Percentiles rank a stretch among this genome's conserved stretches.
Conservation (phyloP, 2,113 vertebrate species). For the Erinaceus europaeus region DNA sequence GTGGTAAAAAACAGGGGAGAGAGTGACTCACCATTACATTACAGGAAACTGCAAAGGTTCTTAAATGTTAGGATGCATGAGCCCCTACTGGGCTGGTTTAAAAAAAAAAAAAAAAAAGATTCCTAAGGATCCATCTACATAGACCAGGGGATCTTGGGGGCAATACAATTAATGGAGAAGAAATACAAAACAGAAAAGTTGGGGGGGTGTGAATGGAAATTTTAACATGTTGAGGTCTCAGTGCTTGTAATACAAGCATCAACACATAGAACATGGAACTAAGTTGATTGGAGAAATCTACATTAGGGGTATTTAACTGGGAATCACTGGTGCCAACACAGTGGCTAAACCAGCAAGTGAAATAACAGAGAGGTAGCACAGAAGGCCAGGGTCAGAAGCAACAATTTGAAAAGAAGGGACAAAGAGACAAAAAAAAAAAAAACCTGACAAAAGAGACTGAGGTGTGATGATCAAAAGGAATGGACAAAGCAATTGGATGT, state of each 20-base stretch:
- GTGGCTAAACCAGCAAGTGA: not conserved
- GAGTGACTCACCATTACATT: not conserved
- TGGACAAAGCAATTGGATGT: not conserved
- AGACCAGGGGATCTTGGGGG: not conserved
- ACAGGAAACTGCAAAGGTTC: not conserved
- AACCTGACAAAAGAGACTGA: not conserved
- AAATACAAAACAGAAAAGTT: not conserved
- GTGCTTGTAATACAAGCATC: not conserved
- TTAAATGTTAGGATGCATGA: not conserved
- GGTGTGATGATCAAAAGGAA: not conserved
- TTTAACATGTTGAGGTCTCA: not conserved
- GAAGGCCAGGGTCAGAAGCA: not conserved
- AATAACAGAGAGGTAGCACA: not conserved
- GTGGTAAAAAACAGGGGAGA: not conserved
- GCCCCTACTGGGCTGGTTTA: too few relatives aligned
- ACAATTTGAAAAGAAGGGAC: not conserved
- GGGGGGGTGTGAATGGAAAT: not conserved
- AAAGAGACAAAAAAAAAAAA: slow-evolving; percentile 9
- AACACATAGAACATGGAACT: not conserved
- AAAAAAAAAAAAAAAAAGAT: too few relatives aligned
- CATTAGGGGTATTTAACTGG: not conserved
- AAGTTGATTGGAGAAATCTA: not conserved
- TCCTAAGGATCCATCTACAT: not conserved
- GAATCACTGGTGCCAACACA: not conserved
- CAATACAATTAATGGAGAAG: not conserved